A percentile compares a stretch with the other conserved stretches of the same genome.
phyloP scores from a whole-genome alignment of 2,888 invertebrate genomes.

The Encarsia formosa region DNA sequence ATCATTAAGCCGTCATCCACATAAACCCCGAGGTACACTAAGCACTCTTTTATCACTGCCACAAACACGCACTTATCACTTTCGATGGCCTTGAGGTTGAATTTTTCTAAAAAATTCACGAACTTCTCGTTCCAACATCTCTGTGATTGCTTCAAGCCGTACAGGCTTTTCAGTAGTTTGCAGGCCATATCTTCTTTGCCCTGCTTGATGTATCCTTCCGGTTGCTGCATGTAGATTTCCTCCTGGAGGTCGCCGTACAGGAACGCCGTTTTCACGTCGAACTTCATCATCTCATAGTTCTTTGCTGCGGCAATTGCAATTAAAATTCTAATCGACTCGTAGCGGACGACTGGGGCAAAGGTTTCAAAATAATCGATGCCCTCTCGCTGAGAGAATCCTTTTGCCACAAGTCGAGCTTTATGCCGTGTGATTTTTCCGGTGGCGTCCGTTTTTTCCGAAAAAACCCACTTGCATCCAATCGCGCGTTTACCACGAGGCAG shows the following conservation, averaged over 20 bases:
- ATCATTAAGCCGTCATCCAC: conserved; percentile 9
- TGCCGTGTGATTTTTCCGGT: conserved; percentile 19
- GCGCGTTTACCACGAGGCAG: not conserved
- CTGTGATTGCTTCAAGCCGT: not conserved
- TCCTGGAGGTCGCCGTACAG: not conserved
- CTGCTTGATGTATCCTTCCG: not conserved
- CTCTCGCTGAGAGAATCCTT: conserved; percentile 34
- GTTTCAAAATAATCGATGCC: conserved; percentile 1
- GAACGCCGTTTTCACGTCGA: not conserved
- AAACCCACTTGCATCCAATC: conserved; percentile 2
- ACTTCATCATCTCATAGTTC: not conserved
- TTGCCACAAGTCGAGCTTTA: conserved; percentile 37
- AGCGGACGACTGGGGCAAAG: not conserved
- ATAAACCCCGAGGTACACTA: conserved; percentile 2
- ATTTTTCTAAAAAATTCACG: not conserved
- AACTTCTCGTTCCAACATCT: not conserved
- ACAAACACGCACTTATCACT: conserved; percentile 1
- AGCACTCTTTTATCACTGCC: not conserved
- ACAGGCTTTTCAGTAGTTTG: not conserved
- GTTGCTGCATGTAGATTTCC: not conserved
- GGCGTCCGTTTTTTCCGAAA: not conserved
- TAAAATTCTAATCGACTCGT: not conserved
- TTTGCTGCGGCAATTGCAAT: not conserved
- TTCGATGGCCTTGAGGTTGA: not conserved
- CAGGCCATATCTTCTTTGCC: not conserved